Percentiles rank a stretch among this genome's conserved stretches.
phyloP scores from a whole-genome alignment of 2,888 invertebrate genomes.

The Erebia epiphron region DNA sequence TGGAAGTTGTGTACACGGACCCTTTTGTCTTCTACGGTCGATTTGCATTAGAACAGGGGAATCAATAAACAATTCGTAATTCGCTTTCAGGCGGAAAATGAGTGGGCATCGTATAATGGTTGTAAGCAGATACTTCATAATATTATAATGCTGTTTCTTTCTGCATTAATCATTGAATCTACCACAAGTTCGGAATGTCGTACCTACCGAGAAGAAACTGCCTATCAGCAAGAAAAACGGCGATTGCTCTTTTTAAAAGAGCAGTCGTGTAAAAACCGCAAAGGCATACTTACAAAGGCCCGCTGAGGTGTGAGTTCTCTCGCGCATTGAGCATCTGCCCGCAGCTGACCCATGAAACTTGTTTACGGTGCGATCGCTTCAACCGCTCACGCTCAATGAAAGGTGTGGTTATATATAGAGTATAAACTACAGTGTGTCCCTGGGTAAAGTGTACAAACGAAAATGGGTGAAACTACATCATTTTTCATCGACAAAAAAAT shows the following conservation, averaged over 20 bases:
- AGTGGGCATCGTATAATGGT: conserved; percentile 6
- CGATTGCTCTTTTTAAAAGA: too few species aligned
- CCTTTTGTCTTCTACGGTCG: conserved; percentile 1
- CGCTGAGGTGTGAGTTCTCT: conserved; percentile 42
- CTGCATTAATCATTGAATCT: too few species aligned
- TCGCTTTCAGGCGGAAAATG: conserved; percentile 7
- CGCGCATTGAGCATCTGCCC: conserved; percentile 52
- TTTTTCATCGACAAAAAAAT: too few species aligned
- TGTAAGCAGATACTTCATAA: too few species aligned
- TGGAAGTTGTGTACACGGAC: neutral
- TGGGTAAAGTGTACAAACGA: too few species aligned
- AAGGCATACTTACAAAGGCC: conserved; percentile 13
- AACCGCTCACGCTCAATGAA: conserved; percentile 26
- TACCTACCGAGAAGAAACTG: too few species aligned
- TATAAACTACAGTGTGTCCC: too few species aligned
- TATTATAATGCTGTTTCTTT: too few species aligned
- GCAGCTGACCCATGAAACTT: conserved; percentile 52
- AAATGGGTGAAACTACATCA: too few species aligned
- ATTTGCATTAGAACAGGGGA: conserved; percentile 7
- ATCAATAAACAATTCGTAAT: conserved; percentile 12
- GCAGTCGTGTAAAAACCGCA: neutral
- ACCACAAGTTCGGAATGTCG: too few species aligned
- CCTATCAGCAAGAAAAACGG: too few species aligned
- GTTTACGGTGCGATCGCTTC: conserved; percentile 33
- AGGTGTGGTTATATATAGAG: conserved; percentile 35